phyloP scores from a whole-genome alignment of 2,888 invertebrate species.

The Lepidochrysops patricia region DNA sequence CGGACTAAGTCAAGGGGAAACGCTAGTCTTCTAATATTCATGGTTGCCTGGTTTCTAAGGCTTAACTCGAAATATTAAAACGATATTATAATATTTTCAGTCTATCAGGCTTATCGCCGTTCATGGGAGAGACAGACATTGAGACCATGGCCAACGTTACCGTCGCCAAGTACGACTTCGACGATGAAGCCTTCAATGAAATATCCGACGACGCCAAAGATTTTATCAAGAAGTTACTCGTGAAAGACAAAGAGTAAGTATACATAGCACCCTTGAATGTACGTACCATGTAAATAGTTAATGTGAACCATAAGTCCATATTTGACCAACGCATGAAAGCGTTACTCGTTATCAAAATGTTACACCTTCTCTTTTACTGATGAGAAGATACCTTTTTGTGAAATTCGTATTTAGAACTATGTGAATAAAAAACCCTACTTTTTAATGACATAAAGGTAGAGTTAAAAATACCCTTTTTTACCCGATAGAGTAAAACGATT shows the following conservation, averaged over 20 bases:
- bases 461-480: neutral
- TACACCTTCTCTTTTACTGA: no score
- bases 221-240: constrained; percentile 92
- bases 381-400: no score
- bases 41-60: no score
- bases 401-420: no score
- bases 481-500: neutral
- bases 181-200: constrained; percentile 96
- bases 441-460: neutral
- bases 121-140: constrained; percentile 97
- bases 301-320: neutral
- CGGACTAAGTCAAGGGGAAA: no score
- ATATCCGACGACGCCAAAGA: constrained; percentile 96
- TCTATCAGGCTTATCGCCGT: constrained; percentile 96
- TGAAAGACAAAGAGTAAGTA: constrained; percentile 93
- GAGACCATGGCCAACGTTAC: constrained; percentile 99
- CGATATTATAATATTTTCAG: constrained; percentile 55
- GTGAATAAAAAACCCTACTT: neutral
- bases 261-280: neutral
- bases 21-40: no score
- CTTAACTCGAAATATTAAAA: no score
- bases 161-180: constrained; percentile 96
- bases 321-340: no score
- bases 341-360: no score
- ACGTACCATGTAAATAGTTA: neutral